Percentiles rank a stretch among this genome's conserved stretches.
Evolutionary conservation across 2,113 vertebrate species (phyloP).

Genomic region (Lamprotornis superbus): DNA sequence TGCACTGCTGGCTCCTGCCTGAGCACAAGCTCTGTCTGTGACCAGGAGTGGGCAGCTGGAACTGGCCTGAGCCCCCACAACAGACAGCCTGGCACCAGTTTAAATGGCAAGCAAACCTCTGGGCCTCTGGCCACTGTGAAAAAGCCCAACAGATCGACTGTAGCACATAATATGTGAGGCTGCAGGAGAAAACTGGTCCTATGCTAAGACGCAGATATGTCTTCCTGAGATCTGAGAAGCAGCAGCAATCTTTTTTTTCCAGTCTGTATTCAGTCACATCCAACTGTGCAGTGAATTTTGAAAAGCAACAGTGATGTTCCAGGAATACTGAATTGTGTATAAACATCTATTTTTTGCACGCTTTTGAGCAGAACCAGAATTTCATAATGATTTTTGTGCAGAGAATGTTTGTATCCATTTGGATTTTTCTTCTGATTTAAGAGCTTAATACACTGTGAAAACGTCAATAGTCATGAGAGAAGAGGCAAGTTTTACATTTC

Average conservation of each 20-base stretch:
- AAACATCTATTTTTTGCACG: neutral
- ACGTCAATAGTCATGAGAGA: neutral
- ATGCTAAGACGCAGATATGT: neutral
- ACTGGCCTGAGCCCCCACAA: neutral
- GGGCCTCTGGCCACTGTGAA: neutral
- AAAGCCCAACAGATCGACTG: neutral
- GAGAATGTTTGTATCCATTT: neutral
- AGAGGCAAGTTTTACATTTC: conserved; percentile 26
- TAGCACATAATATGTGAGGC: neutral
- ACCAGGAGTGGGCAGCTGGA: neutral
- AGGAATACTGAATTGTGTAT: neutral
- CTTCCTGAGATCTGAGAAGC: neutral
- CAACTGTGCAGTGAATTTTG: neutral
- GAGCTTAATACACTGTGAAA: conserved; percentile 3
- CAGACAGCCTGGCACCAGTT: neutral
- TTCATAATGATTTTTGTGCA: conserved; percentile 6
- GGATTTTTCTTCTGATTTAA: conserved; percentile 44
- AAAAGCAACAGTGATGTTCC: neutral
- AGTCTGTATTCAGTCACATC: neutral
- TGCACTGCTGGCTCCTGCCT: neutral
- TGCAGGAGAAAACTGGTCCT: neutral
- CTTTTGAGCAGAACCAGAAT: neutral
- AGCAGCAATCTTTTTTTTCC: neutral
- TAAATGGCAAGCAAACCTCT: neutral
- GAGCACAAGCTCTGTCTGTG: neutral